A percentile compares a stretch with the other conserved stretches of the same genome.
phyloP scores from a whole-genome alignment of 1,140 invertebrate species.

The Coelopa frigida region DNA sequence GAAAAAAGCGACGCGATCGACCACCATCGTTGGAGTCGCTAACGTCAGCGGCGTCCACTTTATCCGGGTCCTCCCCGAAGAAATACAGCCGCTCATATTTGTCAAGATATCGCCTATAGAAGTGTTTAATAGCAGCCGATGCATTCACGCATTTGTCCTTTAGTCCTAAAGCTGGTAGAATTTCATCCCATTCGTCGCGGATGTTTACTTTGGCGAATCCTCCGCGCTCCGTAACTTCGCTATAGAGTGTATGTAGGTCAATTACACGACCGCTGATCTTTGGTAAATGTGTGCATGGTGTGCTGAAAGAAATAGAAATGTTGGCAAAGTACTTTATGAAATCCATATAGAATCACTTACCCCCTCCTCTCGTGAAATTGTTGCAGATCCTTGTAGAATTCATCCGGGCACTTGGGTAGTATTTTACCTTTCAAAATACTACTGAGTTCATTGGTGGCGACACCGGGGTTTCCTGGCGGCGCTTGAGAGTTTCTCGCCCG shows the following conservation, averaged over 20 bases:
- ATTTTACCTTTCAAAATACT: conserved; percentile 14
- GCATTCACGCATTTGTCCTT: conserved; percentile 78
- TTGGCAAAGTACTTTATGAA: not conserved
- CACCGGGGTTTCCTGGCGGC: too few relatives aligned
- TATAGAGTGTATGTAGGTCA: conserved; percentile 85
- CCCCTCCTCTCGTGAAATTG: conserved; percentile 79
- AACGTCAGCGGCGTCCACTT: conserved; percentile 54
- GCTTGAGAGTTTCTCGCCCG: too few relatives aligned
- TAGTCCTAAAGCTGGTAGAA: conserved; percentile 68
- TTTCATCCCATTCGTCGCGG: conserved; percentile 75
- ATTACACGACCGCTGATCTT: conserved; percentile 81
- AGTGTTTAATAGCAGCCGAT: conserved; percentile 76
- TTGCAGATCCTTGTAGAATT: conserved; percentile 69
- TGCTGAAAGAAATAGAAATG: conserved; percentile 53
- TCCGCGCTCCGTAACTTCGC: conserved; percentile 80
- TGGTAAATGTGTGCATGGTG: conserved; percentile 65
- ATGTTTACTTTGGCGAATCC: conserved; percentile 83
- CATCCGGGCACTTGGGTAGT: conserved; percentile 22
- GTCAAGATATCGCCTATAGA: conserved; percentile 75
- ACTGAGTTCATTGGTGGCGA: too few relatives aligned
- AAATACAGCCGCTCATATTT: conserved; percentile 45
- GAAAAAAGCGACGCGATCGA: conserved; percentile 32
- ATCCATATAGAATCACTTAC: conserved; percentile 50
- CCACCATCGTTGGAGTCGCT: conserved; percentile 34
- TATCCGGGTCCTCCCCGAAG: conserved; percentile 73